Evolutionary conservation across 2,113 vertebrate species (phyloP).

Genomic region (Gambusia holbrooki): DNA sequence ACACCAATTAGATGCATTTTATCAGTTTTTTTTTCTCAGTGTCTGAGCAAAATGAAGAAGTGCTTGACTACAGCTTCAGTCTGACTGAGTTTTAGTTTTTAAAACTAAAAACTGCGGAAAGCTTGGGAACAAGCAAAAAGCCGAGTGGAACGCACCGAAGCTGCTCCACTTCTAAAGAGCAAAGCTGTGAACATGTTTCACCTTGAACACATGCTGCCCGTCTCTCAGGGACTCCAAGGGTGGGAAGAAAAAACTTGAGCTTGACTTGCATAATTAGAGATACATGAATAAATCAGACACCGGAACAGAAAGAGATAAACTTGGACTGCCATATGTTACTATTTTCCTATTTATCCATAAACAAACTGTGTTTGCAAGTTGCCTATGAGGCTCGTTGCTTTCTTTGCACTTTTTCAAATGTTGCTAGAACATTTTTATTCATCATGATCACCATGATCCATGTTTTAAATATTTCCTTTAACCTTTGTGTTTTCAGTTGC

Average conservation of each 20-base stretch:
- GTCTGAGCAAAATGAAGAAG: too few relatives aligned
- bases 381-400: not conserved
- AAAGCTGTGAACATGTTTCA: not conserved
- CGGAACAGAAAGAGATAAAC: conserved; percentile 2
- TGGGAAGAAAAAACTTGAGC: conserved; percentile 2
- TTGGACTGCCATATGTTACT: not conserved
- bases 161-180: not conserved
- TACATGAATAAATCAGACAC: conserved; percentile 14
- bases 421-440: not conserved
- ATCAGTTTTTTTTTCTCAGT: too few relatives aligned
- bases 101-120: not conserved
- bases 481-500: conserved; percentile 1
- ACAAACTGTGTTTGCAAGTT: not conserved
- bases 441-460: not conserved
- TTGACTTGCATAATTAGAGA: conserved; percentile 9
- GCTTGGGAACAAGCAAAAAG: not conserved
- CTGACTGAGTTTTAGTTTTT: too few relatives aligned
- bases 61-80: too few relatives aligned
- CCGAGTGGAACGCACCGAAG: not conserved
- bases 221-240: not conserved
- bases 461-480: not conserved
- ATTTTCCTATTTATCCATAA: not conserved
- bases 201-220: not conserved
- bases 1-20: too few relatives aligned
- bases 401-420: not conserved